These are phyloP conservation scores for Stegodyphus mimosarum DNA, from an alignment of 1,140 invertebrate species.

Conservation along the genomic window DNA sequence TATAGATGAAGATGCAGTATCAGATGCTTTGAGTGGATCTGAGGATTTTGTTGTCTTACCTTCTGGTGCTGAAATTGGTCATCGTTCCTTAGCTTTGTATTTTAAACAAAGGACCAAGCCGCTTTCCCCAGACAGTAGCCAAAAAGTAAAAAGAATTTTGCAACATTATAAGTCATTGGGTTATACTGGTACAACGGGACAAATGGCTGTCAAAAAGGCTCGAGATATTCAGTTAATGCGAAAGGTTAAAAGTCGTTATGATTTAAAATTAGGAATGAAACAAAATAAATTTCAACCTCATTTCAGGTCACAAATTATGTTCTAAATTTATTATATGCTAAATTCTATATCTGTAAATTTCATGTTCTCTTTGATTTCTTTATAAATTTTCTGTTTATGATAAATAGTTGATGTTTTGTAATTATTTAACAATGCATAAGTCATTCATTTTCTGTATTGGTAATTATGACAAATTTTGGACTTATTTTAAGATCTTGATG, in stretches of 20 bases:
- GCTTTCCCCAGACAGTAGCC: slow-evolving; percentile 59
- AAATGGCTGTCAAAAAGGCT: slow-evolving; percentile 77
- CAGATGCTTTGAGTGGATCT: slow-evolving; percentile 77
- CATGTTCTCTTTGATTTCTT: no score
- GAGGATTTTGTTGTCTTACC: slow-evolving; percentile 88
- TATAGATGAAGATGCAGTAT: slow-evolving; percentile 75
- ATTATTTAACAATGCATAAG: no score
- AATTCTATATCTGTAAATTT: no score
- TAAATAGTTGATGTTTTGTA: no score
- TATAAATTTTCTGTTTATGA: no score
- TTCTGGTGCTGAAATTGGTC: slow-evolving; percentile 88
- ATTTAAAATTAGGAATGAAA: slow-evolving; percentile 81
- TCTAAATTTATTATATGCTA: slow-evolving; percentile 69
- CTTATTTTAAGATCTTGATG: no score
- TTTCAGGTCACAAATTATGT: slow-evolving; percentile 83
- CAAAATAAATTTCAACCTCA: slow-evolving; percentile 85
- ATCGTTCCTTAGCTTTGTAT: slow-evolving; percentile 81
- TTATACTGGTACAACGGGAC: slow-evolving; percentile 79
- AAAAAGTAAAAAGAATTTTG: slow-evolving; percentile 72
- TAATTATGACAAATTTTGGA: no score
- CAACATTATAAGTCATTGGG: slow-evolving; percentile 86
- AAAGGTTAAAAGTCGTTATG: slow-evolving; percentile 80
- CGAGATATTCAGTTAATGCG: slow-evolving; percentile 88
- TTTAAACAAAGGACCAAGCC: slow-evolving; percentile 82
- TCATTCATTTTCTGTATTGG: no score